Base-by-base conservation (phyloP, 2,113 vertebrate species). In the Sialia sialis region DNA sequence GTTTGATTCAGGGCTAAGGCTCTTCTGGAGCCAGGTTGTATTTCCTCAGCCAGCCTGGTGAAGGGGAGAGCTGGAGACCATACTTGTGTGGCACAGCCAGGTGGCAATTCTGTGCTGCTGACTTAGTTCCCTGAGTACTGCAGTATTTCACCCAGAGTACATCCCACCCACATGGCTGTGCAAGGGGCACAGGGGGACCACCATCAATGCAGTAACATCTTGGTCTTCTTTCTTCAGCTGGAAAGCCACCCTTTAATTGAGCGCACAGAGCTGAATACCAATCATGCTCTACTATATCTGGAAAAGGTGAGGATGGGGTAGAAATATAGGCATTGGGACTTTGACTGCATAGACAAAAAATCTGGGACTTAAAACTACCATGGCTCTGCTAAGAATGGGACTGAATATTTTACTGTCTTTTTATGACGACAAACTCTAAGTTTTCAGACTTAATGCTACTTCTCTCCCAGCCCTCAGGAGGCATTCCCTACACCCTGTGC, bases 251-350 rank as follows among this genome's bases (percentile, higher is more conserved):
- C 43, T 0, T 1, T 54, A 16, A 58, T 95, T 54, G 59, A 95
- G 43, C 95, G 94, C 34, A 94, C 94, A 18, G 95, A 96, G 34
- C 1, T 93, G 60, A 94, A 21, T 26, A 55, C 74, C 43, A 96
- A 95, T 55, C 95, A 94, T 1, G 78, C 94, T 36, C 85, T 96
- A 1, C 29, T 95, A 6, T 96, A 96, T 14, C 38, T 96, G 66
- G 90, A 95, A n/a, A 87, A 89, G 88, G 95, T 95, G 60, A 87
- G 27, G 15, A 38, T 11, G 25, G 13, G 39, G 13, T 18, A 83
- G 43, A 59, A 68, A 38, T 7, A 25, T 5, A 23, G 44, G 4
- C 17, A 7, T 2, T 27, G 48, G 20, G 38, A n/a, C 30, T 38
- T 5, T 51, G 48, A 13, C 25, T 29, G 30, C 11, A 12, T 0